Percentiles rank a stretch among this genome's conserved stretches.
These are phyloP conservation scores for Colossoma macropomum DNA, from an alignment of 2,113 vertebrate genomes.

Conservation along the genomic window DNA sequence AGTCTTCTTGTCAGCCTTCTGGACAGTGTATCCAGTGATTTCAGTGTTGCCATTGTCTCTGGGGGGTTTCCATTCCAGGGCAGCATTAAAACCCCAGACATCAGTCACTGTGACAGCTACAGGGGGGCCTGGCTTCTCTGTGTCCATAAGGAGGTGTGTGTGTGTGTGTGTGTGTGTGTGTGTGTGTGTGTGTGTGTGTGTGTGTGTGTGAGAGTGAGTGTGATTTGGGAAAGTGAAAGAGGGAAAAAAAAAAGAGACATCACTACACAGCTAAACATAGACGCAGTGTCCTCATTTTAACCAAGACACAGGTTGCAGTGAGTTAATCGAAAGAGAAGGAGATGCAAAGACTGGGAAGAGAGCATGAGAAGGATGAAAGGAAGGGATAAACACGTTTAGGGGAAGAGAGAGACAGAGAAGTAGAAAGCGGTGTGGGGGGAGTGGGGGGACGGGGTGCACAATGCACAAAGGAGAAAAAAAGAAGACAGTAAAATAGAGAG, in stretches of 20 bases:
- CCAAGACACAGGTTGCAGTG: conserved; percentile 24
- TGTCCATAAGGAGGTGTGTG: background rate
- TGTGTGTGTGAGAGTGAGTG: conserved; percentile 4
- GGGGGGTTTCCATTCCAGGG: conserved; percentile 87
- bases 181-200: conserved; percentile 42
- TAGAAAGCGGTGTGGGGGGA: background rate
- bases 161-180: conserved; percentile 24
- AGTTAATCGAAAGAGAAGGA: conserved; percentile 13
- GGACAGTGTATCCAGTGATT: conserved; percentile 83
- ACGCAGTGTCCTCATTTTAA: conserved; percentile 15
- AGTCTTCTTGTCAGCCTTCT: conserved; percentile 90
- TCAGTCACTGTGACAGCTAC: conserved; percentile 80
- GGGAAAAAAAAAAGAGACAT: background rate
- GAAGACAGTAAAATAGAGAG: conserved; percentile 7
- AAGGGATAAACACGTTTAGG: background rate
- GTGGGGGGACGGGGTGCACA: too few relatives aligned
- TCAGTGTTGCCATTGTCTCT: conserved; percentile 88
- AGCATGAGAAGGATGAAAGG: conserved; percentile 23
- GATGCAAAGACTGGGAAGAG: conserved; percentile 1
- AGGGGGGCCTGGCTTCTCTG: conserved; percentile 87
- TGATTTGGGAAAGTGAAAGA: background rate
- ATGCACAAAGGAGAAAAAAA: background rate
- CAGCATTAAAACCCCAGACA: conserved; percentile 89
- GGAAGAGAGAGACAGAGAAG: conserved; percentile 1
- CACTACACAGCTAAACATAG: conserved; percentile 26